Evolutionary conservation across 2,888 invertebrate genomes (phyloP), one percentile per base, ranked within the genome.

Genomic region (Scaptomyza caliginosa): DNA sequence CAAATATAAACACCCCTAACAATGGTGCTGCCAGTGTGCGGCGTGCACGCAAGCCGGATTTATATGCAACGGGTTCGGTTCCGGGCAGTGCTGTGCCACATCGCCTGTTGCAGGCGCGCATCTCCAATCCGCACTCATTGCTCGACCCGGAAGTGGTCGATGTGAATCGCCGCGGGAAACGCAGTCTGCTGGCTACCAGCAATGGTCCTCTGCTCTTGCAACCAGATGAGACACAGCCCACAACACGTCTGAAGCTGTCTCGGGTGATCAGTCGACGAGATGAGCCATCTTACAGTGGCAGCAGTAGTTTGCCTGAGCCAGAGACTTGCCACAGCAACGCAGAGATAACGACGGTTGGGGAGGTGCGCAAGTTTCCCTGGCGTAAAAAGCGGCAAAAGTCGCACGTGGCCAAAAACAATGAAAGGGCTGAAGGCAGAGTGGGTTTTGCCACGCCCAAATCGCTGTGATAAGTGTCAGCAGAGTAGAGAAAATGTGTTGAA

Each of bases 181-280:
- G 88, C 3, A 66, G 87, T 1, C 63, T 88, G n/a, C 59, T 89
- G 17, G 77, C 88, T 19, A 77, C 74, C 42, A 76, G 74, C 13
- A 86, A 74, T 36, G 86, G 81, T 0, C 86, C 81, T 0, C 13
- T 84, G 30, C 55, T 84, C 2, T 17, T 80, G 39, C 55, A 68
- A 21, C 64, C 73, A 0, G 77, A 80, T 24, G 68, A 70, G 8
- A 55, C 19, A 7, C 71, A 56, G 54, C 39, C 55, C 3, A 5
- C 55, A 11, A 76, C 77, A 3, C 74, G 90, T 4, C 71, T 90
- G 7, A 89, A 89, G 67, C 49, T 89, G 21, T 81, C 88, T 16
- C 83, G 90, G n/a, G 88, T 89, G 16, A 88, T 89, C 21, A 89
- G 80, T 30, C 79, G 89, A 0, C 68, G 89, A 0, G 81, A 88